These are phyloP conservation scores for Urophycis tenuis DNA, from an alignment of 2,797 vertebrate genomes.

Conservation along the genomic window DNA sequence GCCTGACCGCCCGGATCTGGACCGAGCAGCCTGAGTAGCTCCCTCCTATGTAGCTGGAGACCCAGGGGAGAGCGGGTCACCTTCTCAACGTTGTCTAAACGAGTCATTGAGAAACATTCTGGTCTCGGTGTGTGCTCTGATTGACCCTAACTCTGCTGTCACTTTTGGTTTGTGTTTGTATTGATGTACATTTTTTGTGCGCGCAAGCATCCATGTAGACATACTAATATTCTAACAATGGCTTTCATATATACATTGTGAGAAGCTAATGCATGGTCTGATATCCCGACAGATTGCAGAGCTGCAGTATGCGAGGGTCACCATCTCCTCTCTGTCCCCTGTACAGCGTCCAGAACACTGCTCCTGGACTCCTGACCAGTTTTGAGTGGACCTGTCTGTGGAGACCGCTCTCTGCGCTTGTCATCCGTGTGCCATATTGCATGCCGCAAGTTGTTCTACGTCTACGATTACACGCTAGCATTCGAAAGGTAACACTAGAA, in stretches of 20 bases:
- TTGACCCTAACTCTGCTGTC: not conserved
- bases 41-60: conserved; percentile 63
- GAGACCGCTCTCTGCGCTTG: no score
- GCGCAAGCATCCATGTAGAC: not conserved
- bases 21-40: conserved; percentile 71
- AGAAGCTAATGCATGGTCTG: no score
- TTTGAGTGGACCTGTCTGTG: no score
- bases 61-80: not conserved
- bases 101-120: not conserved
- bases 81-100: not conserved
- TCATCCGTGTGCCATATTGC: no score
- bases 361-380: no score
- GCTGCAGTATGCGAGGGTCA: no score
- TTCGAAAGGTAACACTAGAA: no score
- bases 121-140: not conserved
- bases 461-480: no score
- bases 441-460: no score
- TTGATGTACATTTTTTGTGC: not conserved
- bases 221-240: not conserved
- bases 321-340: no score
- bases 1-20: conserved; percentile 64
- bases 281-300: no score
- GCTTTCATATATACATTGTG: not conserved
- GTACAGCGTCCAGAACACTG: no score
- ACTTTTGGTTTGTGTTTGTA: not conserved